Evolutionary conservation across 1,140 invertebrate species (phyloP), one percentile per base, ranked within the genome.

Genomic region (Halictus rubicundus): DNA sequence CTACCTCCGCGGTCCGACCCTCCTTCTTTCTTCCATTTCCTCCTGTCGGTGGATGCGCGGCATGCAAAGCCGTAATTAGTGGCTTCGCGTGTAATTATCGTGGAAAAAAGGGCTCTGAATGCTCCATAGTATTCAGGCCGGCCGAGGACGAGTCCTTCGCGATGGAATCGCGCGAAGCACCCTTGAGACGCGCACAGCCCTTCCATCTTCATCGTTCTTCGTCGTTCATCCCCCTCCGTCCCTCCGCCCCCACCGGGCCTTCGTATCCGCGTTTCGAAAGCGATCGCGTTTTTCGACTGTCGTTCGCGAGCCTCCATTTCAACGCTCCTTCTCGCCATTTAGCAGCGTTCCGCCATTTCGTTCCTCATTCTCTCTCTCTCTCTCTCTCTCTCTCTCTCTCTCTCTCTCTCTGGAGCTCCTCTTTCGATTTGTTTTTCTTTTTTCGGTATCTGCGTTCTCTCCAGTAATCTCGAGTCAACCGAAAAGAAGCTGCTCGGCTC

Each of bases 51-150:
- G 61, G 80, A 78, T 74, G 74, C 72, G 70, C 72, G 69, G 32
- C 73, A 72, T 72, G 71, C 70, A 78, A 86, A 80, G 66, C 80
- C 59, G 77, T 89, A 89, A 90, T 90, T 89, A 90, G 75, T 70
- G 83, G 84, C 86, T 88, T 80, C 76, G 78, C 73, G 83, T 87
- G 87, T 90, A 89, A 89, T 89, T 89, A 89, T 89, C 73, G 68
- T 81, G 76, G 82, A 83, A 78, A 76, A 86, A 81, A 84, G 78
- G 78, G 63, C 65, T 77, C 42, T 80, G 74, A 82, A 72, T 73
- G 46, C 73, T 21, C 70, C 78, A 66, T 74, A 68, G 78, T 66
- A 76, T 80, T 75, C 78, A 54, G 52, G 70, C 63, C 27, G 9
- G 7, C 27, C 63, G 49, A 74, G 61, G 78, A 74, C 65, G 78